Conservation (phyloP, 2,113 vertebrate species). For the Apodemus speciosus region DNA sequence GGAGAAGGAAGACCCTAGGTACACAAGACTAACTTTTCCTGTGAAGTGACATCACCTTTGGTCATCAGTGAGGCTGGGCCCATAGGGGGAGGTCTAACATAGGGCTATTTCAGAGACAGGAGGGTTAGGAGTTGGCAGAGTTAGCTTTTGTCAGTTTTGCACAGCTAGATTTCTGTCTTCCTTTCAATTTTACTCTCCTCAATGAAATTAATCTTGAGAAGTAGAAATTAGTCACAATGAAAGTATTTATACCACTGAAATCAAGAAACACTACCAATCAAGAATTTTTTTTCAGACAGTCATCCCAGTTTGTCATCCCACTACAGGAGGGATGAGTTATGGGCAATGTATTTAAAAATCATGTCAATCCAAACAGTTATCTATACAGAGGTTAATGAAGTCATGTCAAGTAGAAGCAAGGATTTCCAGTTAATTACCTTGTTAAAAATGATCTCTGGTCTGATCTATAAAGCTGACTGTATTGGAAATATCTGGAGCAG, state of each 20-base stretch:
- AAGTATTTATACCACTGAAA: background rate
- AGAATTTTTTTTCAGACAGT: background rate
- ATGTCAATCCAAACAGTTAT: background rate
- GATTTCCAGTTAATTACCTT: constrained; percentile 41
- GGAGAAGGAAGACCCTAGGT: background rate
- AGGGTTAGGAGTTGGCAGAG: background rate
- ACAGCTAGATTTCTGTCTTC: background rate
- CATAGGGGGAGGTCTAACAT: background rate
- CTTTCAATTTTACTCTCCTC: background rate
- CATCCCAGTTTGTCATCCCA: background rate
- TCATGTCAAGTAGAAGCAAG: background rate
- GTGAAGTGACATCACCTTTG: background rate
- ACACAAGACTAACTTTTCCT: background rate
- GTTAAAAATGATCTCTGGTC: constrained; percentile 34
- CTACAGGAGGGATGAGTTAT: background rate
- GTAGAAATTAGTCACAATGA: background rate
- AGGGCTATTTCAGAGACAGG: background rate
- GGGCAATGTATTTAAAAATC: constrained; percentile 32
- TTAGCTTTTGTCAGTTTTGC: background rate
- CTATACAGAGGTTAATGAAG: background rate
- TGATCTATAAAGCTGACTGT: constrained; percentile 19
- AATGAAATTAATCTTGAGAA: background rate
- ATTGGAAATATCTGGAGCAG: background rate
- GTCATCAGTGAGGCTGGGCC: background rate
- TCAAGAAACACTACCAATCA: background rate